Base-by-base conservation (phyloP, 2,888 invertebrate species). In the Isotomurus palustris region DNA sequence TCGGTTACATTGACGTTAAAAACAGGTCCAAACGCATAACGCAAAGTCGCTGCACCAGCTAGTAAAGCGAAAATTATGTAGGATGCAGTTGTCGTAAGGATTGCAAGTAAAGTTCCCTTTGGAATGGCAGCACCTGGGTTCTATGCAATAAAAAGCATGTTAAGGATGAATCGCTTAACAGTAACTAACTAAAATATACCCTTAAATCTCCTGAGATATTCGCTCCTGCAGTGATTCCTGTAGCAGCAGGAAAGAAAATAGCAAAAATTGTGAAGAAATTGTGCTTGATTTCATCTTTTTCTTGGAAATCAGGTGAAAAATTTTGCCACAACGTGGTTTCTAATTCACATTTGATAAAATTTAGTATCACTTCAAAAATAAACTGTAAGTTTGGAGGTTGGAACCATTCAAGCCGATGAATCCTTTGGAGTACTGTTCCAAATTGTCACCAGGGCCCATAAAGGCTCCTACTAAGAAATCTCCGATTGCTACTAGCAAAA, bases 381-480 rank as follows among this genome's bases (percentile, higher is more conserved):
- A 32, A 32, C 8, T 10, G 14, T 41, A 41, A 41, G 19, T 17
- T 17, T 17, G 19, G 12, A 21, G 10, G n/a, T 45, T 10, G n/a
- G 28, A 28, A 95, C 95, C 79, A 72, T 86, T 87, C 73, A 88
- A 93, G 24, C 95, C 95, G 0, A 92, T 75, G 73, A 91, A 93
- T 28, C 97, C 97, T 75, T 87, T 85, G 1, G 88, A 84, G 56
- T 76, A 73, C 65, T 84, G 84, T 29, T 79, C 74, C 5, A n/a
- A n/a, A n/a, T 84, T 83, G 60, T 79, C 83, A 72, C 84, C 84
- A 0, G 94, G 91, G 0, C 93, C 91, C 45, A 94, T 80, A 49
- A 91, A 78, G 27, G 88, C 84, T 5, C 97, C 97, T 66, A 96
- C 82, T 53, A 90, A 76, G 76, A 93, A 96, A 77, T 95, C 92